A percentile compares a stretch with the other conserved stretches of the same genome.
phyloP scores from a whole-genome alignment of 2,113 vertebrate species.

The Choloepus hoffmanni region DNA sequence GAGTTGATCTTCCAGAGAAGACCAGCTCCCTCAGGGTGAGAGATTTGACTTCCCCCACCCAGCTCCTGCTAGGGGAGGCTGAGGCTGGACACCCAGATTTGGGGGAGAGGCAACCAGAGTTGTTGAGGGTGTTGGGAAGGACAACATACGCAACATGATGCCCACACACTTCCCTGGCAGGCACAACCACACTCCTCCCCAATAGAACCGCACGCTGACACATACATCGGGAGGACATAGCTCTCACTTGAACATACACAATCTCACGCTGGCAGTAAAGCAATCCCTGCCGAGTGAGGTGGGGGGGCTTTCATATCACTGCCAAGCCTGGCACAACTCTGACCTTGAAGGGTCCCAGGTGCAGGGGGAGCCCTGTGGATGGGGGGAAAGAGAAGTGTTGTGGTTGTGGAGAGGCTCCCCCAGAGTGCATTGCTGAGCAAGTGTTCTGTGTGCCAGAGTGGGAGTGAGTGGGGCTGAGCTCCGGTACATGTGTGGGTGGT shows the following conservation, averaged over 20 bases:
- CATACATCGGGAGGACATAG: background rate
- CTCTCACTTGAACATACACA: background rate
- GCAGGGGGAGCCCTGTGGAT: background rate
- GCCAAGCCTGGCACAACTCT: background rate
- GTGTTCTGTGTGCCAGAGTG: slow-evolving; percentile 65
- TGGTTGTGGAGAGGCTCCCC: slow-evolving; percentile 4
- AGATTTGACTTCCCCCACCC: background rate
- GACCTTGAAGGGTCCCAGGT: background rate
- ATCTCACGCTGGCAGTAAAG: background rate
- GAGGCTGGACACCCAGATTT: background rate
- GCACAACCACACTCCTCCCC: background rate
- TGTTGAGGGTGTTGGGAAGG: background rate
- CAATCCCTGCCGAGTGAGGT: background rate
- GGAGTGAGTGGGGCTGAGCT: slow-evolving; percentile 77
- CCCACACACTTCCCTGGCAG: background rate
- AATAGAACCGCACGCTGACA: background rate
- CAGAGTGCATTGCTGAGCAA: background rate
- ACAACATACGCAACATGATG: background rate
- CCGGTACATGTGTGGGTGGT: slow-evolving; percentile 76
- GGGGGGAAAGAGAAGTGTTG: background rate
- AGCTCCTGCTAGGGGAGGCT: background rate
- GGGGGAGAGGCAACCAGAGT: background rate
- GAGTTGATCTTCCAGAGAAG: slow-evolving; percentile 50
- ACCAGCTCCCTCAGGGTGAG: slow-evolving; percentile 49
- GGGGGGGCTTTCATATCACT: background rate